Base-by-base conservation (phyloP, 2,797 vertebrate genomes). In the Simalia tracyae region DNA sequence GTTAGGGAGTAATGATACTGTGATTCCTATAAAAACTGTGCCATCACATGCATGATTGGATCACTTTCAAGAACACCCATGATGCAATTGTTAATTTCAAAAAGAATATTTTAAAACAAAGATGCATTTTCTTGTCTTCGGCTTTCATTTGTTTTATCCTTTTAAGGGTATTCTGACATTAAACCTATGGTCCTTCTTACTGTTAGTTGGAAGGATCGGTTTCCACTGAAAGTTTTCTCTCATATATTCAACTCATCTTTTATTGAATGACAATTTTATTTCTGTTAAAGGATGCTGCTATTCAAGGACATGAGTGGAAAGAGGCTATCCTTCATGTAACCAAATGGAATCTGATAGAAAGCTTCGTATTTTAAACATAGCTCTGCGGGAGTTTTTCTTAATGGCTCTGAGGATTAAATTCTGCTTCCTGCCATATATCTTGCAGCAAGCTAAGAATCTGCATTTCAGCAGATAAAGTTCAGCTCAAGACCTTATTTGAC, bases 241-340 rank as follows among this genome's bases (percentile, higher is more conserved):
- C 26, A 5, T 61, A n/a, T 17, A 19, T 61, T 61, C 26, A 50
- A 15, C 59, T 68, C 56, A 36, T 2, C 54, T 84, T 90, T 59
- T 50, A 42, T n/a, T 90, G 89, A 84, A 28, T 90, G 89, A 84
- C 72, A 59, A 63, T 84, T 61, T 90, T 84, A 90, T 61, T 84
- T 59, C 72, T 61, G 36, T 84, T 26, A 42, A 90, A 5, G 17
- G 89, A 84, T n/a, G 56, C 42, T 90, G 36, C 60, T 76, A 90
- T 90, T 42, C 57, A 57, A 84, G 57, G 89, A n/a, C 36, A 84
- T 50, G 10, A 24, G 72, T 90, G 76, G 57, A 61, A 90, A 50
- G 57, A 84, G 57, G 36, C 59, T 50, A 90, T 90, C 72, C 81
- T 90, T 81, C 89, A 90, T 15, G 72, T 61, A 90, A 90, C 57